Conservation (phyloP, 2,113 vertebrate species). For the Callorhinus ursinus region DNA sequence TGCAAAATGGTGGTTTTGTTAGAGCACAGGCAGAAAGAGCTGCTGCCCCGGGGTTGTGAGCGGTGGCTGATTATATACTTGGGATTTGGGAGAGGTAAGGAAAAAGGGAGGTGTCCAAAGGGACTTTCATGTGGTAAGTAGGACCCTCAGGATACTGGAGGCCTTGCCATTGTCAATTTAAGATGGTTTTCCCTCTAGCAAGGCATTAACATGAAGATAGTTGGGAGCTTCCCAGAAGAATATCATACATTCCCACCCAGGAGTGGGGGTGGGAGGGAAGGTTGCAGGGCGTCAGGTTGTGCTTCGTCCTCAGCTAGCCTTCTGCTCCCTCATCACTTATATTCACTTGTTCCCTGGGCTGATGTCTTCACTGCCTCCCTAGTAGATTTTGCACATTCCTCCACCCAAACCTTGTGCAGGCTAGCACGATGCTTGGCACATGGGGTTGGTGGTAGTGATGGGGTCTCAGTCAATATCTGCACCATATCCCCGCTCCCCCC, state of each 20-base stretch:
- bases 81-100: no score
- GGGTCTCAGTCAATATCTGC: neutral
- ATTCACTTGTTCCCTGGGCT: neutral
- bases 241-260: neutral
- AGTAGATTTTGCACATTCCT: neutral
- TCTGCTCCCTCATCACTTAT: neutral
- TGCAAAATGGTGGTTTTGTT: neutral
- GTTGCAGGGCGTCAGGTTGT: neutral
- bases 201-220: neutral
- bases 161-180: neutral
- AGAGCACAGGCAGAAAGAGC: no score
- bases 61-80: no score
- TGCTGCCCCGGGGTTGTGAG: no score
- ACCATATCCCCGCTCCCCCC: neutral
- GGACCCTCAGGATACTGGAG: neutral
- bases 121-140: neutral
- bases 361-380: neutral
- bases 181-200: neutral
- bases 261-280: neutral
- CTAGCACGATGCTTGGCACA: neutral
- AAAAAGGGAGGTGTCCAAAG: no score
- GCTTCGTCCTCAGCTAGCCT: neutral
- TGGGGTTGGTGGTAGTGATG: no score
- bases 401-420: neutral
- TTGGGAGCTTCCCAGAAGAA: neutral